Percentiles rank a stretch among this genome's conserved stretches.
These are phyloP conservation scores for Tiphia femorata DNA, from an alignment of 2,888 invertebrate genomes.

Conservation along the genomic window DNA sequence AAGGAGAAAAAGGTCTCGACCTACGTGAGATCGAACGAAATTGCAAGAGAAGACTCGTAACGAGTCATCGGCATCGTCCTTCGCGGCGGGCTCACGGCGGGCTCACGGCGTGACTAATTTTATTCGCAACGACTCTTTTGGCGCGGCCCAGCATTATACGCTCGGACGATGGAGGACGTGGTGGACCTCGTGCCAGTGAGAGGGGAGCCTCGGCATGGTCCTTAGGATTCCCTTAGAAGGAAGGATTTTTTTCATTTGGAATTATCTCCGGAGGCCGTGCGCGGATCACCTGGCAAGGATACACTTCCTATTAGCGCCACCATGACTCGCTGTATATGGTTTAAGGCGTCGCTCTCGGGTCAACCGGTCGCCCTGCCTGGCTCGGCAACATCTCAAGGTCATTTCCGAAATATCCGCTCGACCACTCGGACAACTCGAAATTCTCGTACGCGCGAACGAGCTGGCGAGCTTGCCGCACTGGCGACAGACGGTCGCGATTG, in stretches of 20 bases:
- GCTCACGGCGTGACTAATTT: conserved; percentile 50
- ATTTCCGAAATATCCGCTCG: conserved; percentile 52
- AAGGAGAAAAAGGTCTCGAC: not conserved
- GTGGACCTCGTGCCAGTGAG: conserved; percentile 21
- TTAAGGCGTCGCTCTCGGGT: conserved; percentile 44
- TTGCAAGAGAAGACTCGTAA: not conserved
- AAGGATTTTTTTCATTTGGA: conserved; percentile 55
- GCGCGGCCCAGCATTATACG: conserved; percentile 11
- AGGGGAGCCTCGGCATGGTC: conserved; percentile 32
- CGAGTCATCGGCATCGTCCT: conserved; percentile 40
- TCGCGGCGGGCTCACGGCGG: conserved; percentile 28
- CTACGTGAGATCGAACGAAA: not conserved
- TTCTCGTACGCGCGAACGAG: not conserved
- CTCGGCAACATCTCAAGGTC: conserved; percentile 37
- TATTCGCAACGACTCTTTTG: conserved; percentile 31
- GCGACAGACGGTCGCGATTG: too few relatives aligned
- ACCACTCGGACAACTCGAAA: not conserved
- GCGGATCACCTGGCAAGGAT: conserved; percentile 52
- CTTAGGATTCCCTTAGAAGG: conserved; percentile 62
- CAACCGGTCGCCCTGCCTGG: conserved; percentile 39
- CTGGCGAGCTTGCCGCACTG: too few relatives aligned
- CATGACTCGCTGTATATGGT: conserved; percentile 51
- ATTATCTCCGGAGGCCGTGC: conserved; percentile 54
- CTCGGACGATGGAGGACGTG: conserved; percentile 28
- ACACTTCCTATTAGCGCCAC: conserved; percentile 56